phyloP scores from a whole-genome alignment of 2,113 vertebrate species.

The Prolemur simus region DNA sequence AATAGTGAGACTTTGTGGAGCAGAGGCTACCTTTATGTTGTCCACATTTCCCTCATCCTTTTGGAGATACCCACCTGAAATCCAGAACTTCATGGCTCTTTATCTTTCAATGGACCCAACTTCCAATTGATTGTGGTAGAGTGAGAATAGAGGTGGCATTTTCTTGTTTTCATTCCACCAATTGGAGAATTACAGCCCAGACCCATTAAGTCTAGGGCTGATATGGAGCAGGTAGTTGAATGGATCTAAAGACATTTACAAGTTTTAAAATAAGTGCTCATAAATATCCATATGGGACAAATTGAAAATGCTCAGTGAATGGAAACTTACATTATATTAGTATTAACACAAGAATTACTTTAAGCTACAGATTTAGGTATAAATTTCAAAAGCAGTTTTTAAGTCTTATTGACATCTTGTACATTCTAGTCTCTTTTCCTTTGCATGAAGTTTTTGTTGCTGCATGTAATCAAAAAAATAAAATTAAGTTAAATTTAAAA shows the following conservation, averaged over 20 bases:
- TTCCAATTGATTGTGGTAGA: not conserved
- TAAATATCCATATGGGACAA: not conserved
- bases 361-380: not conserved
- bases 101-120: not conserved
- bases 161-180: not conserved
- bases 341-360: not conserved
- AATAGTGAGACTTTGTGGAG: not conserved
- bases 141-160: not conserved
- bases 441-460: slow-evolving; percentile 22
- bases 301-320: not conserved
- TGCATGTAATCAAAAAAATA: not conserved
- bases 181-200: not conserved
- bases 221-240: not conserved
- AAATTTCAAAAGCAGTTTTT: not conserved
- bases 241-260: not conserved
- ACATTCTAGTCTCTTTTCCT: not conserved
- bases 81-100: not conserved
- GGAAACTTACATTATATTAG: not conserved
- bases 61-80: not conserved
- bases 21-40: not conserved
- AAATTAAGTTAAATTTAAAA: not conserved
- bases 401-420: not conserved
- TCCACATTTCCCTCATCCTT: not conserved
- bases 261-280: slow-evolving; percentile 1
- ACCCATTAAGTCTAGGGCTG: not conserved